Conservation (phyloP, 2,888 invertebrate species). For the Clostera curtula region DNA sequence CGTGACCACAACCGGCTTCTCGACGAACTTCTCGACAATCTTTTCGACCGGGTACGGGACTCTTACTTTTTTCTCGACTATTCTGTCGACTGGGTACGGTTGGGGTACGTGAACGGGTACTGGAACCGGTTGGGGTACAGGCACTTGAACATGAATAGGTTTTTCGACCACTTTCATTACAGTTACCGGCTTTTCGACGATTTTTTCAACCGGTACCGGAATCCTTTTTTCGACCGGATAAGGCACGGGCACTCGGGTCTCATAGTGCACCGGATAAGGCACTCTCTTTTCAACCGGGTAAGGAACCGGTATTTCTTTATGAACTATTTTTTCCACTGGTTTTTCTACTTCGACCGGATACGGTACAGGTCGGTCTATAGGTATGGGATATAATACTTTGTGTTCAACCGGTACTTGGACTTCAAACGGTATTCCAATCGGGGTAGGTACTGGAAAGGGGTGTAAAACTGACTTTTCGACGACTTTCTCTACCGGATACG, state of each 20-base stretch:
- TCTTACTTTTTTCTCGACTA: slow-evolving; percentile 66
- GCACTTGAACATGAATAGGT: slow-evolving; percentile 55
- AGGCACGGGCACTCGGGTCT: slow-evolving; percentile 63
- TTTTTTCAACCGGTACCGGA: slow-evolving; percentile 61
- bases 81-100: slow-evolving; percentile 68
- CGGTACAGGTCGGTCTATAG: slow-evolving; percentile 56
- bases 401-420: slow-evolving; percentile 52
- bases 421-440: slow-evolving; percentile 53
- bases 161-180: slow-evolving; percentile 62
- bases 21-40: slow-evolving; percentile 64
- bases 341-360: slow-evolving; percentile 62
- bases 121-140: slow-evolving; percentile 52
- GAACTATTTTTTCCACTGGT: slow-evolving; percentile 37
- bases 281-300: slow-evolving; percentile 70
- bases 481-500: slow-evolving; percentile 65
- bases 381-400: slow-evolving; percentile 46
- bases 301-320: slow-evolving; percentile 61
- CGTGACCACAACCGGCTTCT: too few species aligned
- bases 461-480: slow-evolving; percentile 67
- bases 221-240: slow-evolving; percentile 60
- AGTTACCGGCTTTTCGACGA: slow-evolving; percentile 72
- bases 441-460: slow-evolving; percentile 55
- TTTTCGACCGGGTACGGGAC: slow-evolving; percentile 62
- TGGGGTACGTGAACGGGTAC: slow-evolving; percentile 52
- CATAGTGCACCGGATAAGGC: slow-evolving; percentile 59